phyloP scores from a whole-genome alignment of 2,113 vertebrate species.

The Dasypus novemcinctus region DNA sequence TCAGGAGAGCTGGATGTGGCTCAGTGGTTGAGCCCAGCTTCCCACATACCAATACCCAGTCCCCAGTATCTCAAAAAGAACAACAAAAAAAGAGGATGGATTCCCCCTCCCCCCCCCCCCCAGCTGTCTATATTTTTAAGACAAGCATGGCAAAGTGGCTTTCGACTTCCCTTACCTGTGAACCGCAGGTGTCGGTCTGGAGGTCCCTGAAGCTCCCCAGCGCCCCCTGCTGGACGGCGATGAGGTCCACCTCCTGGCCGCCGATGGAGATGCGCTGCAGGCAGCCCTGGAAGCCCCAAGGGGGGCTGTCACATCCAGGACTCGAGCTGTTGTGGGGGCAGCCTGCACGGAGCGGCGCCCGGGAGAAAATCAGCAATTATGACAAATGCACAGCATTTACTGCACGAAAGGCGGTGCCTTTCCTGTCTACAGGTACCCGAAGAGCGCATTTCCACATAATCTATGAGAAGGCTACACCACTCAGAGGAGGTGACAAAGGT shows the following conservation, averaged over 20 bases:
- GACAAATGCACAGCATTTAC: background rate
- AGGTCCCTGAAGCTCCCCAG: slow-evolving; percentile 89
- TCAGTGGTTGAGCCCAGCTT: too few relatives aligned
- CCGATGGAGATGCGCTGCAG: slow-evolving; percentile 89
- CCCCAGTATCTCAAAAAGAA: too few relatives aligned
- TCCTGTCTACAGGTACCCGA: background rate
- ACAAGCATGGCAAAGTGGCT: background rate
- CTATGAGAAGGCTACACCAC: background rate
- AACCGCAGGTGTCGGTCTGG: slow-evolving; percentile 94
- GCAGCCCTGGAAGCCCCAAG: slow-evolving; percentile 90
- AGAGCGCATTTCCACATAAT: background rate
- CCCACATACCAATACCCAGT: too few relatives aligned
- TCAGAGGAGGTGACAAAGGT: background rate
- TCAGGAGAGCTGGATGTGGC: too few relatives aligned
- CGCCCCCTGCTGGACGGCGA: slow-evolving; percentile 88
- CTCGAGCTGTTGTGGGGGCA: slow-evolving; percentile 82
- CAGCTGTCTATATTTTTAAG: background rate
- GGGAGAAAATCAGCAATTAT: background rate
- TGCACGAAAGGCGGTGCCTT: background rate
- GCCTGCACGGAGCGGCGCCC: slow-evolving; percentile 78
- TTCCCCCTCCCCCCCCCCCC: too few relatives aligned
- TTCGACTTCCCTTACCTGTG: slow-evolving; percentile 84
- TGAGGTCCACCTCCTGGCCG: slow-evolving; percentile 86
- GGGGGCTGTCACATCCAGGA: slow-evolving; percentile 83
- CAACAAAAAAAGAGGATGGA: too few relatives aligned